phyloP scores from a whole-genome alignment of 2,797 vertebrate genomes.

The Pelochelys cantorii region DNA sequence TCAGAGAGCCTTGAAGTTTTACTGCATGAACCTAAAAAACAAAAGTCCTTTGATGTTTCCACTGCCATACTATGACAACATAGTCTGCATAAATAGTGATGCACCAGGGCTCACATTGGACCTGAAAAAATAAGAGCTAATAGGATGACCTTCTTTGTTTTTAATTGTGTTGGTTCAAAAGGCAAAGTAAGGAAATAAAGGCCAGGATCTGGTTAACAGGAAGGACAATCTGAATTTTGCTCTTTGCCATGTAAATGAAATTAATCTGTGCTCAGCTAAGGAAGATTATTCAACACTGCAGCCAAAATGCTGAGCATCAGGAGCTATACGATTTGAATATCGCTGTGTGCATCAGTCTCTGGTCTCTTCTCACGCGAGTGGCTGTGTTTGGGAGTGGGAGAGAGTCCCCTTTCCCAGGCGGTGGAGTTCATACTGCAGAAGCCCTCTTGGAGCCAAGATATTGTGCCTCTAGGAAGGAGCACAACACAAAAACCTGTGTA shows the following conservation, averaged over 20 bases:
- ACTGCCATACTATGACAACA: background rate
- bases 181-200: background rate
- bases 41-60: background rate
- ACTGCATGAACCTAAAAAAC: background rate
- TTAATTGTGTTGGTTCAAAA: background rate
- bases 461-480: background rate
- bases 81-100: background rate
- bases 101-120: background rate
- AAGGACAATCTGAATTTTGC: background rate
- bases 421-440: background rate
- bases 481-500: background rate
- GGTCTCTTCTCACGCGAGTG: background rate
- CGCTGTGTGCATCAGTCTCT: background rate
- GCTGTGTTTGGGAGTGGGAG: rapidly evolving
- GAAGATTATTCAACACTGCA: background rate
- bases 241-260: background rate
- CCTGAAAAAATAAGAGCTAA: background rate
- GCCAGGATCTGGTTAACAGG: background rate
- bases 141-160: background rate
- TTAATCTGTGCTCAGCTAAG: background rate
- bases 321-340: background rate
- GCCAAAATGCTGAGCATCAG: background rate
- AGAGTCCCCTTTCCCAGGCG: background rate
- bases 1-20: background rate
- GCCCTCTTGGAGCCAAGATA: background rate